These are phyloP conservation scores for Drosophila aff. DNA, from an alignment of 1,140 invertebrate species.

Conservation along the genomic window DNA sequence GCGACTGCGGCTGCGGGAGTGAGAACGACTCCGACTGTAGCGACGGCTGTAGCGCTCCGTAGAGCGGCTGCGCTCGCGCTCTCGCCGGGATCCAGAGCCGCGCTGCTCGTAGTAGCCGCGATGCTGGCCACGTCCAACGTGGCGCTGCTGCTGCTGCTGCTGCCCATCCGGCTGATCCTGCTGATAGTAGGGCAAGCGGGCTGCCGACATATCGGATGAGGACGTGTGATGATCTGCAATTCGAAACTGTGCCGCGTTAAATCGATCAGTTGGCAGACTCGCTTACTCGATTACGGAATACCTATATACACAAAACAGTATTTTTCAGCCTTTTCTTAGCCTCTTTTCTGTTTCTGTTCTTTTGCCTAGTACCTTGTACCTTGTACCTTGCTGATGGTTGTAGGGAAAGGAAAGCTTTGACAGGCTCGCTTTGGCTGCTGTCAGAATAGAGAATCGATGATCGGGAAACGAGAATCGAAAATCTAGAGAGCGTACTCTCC, in stretches of 20 bases:
- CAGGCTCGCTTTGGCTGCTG: background rate
- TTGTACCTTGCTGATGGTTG: slow-evolving; percentile 32
- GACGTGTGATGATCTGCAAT: slow-evolving; percentile 69
- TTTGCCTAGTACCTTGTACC: background rate
- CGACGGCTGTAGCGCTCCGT: slow-evolving; percentile 47
- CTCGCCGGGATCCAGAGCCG: slow-evolving; percentile 39
- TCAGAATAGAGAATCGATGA: slow-evolving; percentile 15
- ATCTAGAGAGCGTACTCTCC: slow-evolving; percentile 26
- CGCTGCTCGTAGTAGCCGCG: slow-evolving; percentile 47
- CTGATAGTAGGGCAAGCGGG: slow-evolving; percentile 70
- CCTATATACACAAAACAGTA: slow-evolving; percentile 69
- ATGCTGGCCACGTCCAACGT: slow-evolving; percentile 36
- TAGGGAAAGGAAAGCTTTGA: background rate
- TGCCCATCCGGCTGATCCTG: slow-evolving; percentile 32
- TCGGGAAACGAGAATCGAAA: slow-evolving; percentile 13
- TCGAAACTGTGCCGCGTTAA: slow-evolving; percentile 82
- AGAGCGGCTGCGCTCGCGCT: slow-evolving; percentile 50
- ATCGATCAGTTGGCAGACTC: slow-evolving; percentile 64
- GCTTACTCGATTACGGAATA: slow-evolving; percentile 68
- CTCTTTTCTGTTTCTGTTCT: slow-evolving; percentile 9
- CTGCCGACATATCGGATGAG: slow-evolving; percentile 57
- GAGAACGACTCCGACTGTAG: slow-evolving; percentile 52
- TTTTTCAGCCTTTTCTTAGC: slow-evolving; percentile 27
- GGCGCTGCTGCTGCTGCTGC: slow-evolving; percentile 46
- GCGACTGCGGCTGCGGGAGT: slow-evolving; percentile 43